Percentiles rank a stretch among this genome's conserved stretches.
These are phyloP conservation scores for Archivesica marissinica DNA, from an alignment of 1,140 invertebrate genomes.

Conservation along the genomic window DNA sequence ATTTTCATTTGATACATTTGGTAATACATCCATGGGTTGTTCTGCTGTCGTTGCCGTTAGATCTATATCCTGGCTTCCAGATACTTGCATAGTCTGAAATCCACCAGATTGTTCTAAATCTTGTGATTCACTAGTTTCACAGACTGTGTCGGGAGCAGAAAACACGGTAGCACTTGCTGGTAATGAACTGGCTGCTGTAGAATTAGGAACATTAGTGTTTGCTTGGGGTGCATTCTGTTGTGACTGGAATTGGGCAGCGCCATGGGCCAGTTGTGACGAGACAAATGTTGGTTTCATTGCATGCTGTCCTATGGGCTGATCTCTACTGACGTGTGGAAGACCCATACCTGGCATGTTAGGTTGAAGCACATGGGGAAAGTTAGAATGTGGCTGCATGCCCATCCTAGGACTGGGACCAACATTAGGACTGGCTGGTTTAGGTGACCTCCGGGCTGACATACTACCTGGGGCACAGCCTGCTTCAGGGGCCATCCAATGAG, in stretches of 20 bases:
- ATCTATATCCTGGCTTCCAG: not conserved
- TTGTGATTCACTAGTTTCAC: not conserved
- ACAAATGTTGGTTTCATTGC: not conserved
- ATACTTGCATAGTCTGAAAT: not conserved
- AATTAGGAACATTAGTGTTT: not conserved
- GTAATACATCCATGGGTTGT: not conserved
- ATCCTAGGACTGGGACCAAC: slow-evolving; percentile 1
- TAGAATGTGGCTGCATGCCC: not conserved
- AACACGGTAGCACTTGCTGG: not conserved
- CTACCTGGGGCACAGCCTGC: not conserved
- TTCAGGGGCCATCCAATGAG: slow-evolving; percentile 55
- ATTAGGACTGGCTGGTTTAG: not conserved
- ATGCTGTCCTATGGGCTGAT: not conserved
- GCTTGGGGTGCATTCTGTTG: not conserved
- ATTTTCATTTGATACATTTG: not conserved
- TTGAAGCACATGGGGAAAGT: slow-evolving; percentile 1
- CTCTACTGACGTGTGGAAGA: not conserved
- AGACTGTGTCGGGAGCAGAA: not conserved
- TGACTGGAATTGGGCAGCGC: not conserved
- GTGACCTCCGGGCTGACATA: not conserved
- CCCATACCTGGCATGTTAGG: not conserved
- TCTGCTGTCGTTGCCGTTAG: not conserved
- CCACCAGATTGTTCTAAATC: not conserved
- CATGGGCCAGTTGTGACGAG: not conserved
- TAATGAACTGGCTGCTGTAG: not conserved